phyloP scores from a whole-genome alignment of 2,113 vertebrate genomes.

The Clarias macrocephalus region DNA sequence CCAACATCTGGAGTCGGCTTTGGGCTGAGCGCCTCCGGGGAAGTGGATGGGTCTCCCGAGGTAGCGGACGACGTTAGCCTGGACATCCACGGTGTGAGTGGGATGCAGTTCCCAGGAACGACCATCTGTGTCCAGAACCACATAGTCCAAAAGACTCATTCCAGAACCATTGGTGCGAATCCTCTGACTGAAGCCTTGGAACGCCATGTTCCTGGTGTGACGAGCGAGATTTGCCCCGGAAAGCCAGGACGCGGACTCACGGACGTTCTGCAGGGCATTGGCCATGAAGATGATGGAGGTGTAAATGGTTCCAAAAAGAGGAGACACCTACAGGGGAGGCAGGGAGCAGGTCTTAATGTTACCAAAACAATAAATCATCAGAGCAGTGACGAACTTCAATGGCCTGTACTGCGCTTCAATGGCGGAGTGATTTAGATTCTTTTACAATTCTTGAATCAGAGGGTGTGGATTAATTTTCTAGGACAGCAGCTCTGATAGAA shows the following conservation, averaged over 20 bases:
- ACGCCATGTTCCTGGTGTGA: conserved; percentile 48
- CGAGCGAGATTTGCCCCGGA: conserved; percentile 64
- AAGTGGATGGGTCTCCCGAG: conserved; percentile 59
- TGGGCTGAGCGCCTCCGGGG: conserved; percentile 55
- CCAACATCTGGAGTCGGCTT: conserved; percentile 62
- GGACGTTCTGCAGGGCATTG: conserved; percentile 56
- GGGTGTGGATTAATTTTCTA: not conserved
- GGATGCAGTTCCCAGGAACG: conserved; percentile 50
- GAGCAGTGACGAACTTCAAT: not conserved
- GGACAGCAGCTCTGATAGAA: not conserved
- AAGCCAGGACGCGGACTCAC: conserved; percentile 59
- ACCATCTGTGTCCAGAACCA: conserved; percentile 60
- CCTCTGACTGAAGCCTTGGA: conserved; percentile 61
- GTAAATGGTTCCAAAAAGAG: conserved; percentile 81
- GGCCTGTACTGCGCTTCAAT: not conserved
- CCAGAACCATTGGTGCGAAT: conserved; percentile 56
- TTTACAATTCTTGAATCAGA: not conserved
- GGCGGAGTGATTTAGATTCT: not conserved
- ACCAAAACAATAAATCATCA: not conserved
- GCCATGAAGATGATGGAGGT: conserved; percentile 74
- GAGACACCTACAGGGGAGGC: conserved; percentile 69
- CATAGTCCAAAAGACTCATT: conserved; percentile 54
- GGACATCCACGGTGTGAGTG: conserved; percentile 56
- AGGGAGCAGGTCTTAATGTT: not conserved
- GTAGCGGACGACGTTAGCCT: conserved; percentile 54